Evolutionary conservation across 2,888 invertebrate genomes (phyloP).

Genomic region (Alviniconcha strummeri): DNA sequence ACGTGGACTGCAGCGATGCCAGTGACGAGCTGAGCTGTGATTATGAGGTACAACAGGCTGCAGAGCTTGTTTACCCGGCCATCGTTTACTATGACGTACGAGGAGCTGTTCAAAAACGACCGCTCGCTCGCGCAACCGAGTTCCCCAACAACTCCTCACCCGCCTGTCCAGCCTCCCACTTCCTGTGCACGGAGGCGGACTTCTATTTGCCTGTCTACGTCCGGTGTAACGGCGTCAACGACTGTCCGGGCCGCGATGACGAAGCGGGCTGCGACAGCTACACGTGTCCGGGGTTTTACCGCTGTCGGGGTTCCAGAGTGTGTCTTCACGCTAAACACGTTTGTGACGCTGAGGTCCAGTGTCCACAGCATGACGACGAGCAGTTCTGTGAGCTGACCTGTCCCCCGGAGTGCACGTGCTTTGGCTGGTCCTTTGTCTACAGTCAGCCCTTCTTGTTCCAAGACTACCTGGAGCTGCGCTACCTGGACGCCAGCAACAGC

Average conservation of each 20-base stretch:
- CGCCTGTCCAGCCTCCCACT: constrained; percentile 32
- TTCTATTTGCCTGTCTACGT: constrained; percentile 39
- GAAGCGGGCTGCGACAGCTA: constrained; percentile 26
- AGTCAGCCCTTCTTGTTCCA: neutral
- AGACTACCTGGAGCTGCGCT: neutral
- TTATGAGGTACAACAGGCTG: neutral
- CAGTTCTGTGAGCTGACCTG: constrained; percentile 26
- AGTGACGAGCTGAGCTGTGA: constrained; percentile 16
- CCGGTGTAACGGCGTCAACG: constrained; percentile 35
- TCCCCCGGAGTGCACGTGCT: constrained; percentile 34
- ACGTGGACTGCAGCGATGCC: constrained; percentile 32
- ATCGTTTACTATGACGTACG: constrained; percentile 4
- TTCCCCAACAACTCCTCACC: neutral
- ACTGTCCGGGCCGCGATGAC: constrained; percentile 37
- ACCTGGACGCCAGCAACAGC: constrained; percentile 8
- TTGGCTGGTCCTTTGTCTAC: constrained; percentile 33
- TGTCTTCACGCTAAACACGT: constrained; percentile 41
- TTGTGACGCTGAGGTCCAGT: constrained; percentile 46
- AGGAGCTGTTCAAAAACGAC: neutral
- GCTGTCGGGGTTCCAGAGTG: constrained; percentile 23
- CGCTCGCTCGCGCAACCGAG: neutral
- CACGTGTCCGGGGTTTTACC: constrained; percentile 32
- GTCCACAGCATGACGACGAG: constrained; percentile 49
- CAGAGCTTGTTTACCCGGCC: neutral
- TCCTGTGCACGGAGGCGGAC: constrained; percentile 13